A percentile compares a stretch with the other conserved stretches of the same genome.
Evolutionary conservation across 2,113 vertebrate species (phyloP).

Genomic region (Toxostoma redivivum): DNA sequence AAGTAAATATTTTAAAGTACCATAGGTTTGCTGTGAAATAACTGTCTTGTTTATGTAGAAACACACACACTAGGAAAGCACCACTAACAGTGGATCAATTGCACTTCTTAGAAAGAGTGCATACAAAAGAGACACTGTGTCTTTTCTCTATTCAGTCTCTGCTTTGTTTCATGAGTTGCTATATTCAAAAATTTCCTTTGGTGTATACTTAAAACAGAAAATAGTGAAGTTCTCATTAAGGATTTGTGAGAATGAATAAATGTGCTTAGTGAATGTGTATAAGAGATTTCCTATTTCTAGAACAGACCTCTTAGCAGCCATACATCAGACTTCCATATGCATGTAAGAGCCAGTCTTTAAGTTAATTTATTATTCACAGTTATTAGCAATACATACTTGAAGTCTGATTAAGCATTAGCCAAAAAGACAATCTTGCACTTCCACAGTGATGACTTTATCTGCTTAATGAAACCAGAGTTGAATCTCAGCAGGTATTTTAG

Average conservation of each 20-base stretch:
- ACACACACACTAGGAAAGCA: not conserved
- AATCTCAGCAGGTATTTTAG: not conserved
- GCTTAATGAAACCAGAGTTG: not conserved
- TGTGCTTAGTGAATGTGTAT: not conserved
- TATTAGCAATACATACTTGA: slow-evolving; percentile 5
- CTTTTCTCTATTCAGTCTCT: not conserved
- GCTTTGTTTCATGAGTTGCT: not conserved
- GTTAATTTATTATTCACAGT: slow-evolving; percentile 15
- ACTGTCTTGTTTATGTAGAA: not conserved
- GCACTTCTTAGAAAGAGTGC: not conserved
- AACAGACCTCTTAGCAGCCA: not conserved
- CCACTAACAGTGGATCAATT: not conserved
- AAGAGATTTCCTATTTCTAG: not conserved
- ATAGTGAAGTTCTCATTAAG: not conserved
- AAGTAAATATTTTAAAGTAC: not conserved
- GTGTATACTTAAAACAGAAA: not conserved
- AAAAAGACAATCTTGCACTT: not conserved
- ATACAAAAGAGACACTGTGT: rapidly evolving
- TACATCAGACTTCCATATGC: not conserved
- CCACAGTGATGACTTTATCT: not conserved
- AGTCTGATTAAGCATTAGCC: not conserved
- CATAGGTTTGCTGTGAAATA: not conserved
- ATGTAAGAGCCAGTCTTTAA: not conserved
- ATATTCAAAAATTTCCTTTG: not conserved
- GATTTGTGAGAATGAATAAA: not conserved